These are phyloP conservation scores for Triops cancriformis DNA, from an alignment of 1,140 invertebrate genomes.

Conservation along the genomic window DNA sequence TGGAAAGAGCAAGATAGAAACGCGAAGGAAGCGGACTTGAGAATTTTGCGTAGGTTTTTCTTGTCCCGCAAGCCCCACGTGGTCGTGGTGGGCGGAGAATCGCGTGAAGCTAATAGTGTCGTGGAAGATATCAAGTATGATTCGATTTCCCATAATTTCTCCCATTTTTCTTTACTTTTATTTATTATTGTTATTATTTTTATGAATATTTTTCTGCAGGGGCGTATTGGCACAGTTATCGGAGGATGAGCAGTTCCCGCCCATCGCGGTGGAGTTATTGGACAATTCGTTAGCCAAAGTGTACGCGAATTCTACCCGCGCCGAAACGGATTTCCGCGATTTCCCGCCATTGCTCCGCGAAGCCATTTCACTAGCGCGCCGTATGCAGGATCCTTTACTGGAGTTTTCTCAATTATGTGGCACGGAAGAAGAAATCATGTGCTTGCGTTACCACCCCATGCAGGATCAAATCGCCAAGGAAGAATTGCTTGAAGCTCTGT, in stretches of 20 bases:
- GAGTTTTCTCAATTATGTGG: constrained; percentile 95
- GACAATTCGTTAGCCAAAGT: constrained; percentile 83
- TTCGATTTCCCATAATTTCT: constrained; percentile 35
- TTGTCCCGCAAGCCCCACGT: constrained; percentile 86
- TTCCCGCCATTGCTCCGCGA: constrained; percentile 80
- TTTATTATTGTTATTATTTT: too few species aligned
- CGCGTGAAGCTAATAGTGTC: constrained; percentile 74
- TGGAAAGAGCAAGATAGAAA: constrained; percentile 60
- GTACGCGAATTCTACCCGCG: constrained; percentile 84
- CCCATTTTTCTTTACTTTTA: too few species aligned
- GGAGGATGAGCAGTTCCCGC: constrained; percentile 78
- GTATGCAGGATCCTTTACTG: constrained; percentile 89
- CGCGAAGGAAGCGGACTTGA: constrained; percentile 70
- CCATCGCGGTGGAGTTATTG: constrained; percentile 79
- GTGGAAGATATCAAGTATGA: constrained; percentile 69
- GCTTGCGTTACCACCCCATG: constrained; percentile 80
- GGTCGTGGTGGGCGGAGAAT: constrained; percentile 82
- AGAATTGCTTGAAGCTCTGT: constrained; percentile 71
- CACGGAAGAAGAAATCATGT: constrained; percentile 89
- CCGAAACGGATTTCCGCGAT: constrained; percentile 77
- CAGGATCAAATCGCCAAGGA: constrained; percentile 81
- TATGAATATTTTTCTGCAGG: not conserved
- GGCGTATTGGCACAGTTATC: constrained; percentile 54
- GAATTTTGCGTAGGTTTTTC: constrained; percentile 77
- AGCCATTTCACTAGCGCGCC: constrained; percentile 82